Evolutionary conservation across 2,797 vertebrate species (phyloP).

Genomic region (Pampus argenteus): DNA sequence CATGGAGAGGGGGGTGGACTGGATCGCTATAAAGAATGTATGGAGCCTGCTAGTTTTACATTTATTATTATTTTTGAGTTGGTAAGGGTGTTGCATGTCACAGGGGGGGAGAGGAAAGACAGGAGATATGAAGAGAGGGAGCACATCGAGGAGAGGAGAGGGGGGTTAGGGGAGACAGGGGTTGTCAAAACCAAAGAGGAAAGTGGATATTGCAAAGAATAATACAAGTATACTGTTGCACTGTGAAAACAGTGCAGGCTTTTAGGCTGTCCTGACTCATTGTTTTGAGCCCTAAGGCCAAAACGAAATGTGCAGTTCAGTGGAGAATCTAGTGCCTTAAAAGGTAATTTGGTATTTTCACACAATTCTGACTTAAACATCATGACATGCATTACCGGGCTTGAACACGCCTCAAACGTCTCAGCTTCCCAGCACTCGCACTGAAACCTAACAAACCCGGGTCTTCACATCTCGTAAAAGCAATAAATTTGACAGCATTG

Average conservation of each 20-base stretch:
- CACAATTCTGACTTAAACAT: slow-evolving; percentile 31
- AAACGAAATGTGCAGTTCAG: slow-evolving; percentile 45
- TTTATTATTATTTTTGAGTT: slow-evolving; percentile 49
- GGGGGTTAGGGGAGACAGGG: slow-evolving; percentile 30
- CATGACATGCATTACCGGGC: slow-evolving; percentile 3
- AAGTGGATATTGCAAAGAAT: slow-evolving; percentile 73
- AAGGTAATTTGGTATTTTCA: slow-evolving; percentile 56
- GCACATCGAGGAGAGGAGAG: slow-evolving; percentile 27
- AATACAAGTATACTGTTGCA: slow-evolving; percentile 70
- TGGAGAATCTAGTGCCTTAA: slow-evolving; percentile 41
- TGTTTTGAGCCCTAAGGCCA: slow-evolving; percentile 46
- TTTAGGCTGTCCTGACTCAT: slow-evolving; percentile 50
- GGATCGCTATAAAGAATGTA: slow-evolving; percentile 58
- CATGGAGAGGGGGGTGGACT: slow-evolving; percentile 24
- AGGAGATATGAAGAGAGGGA: slow-evolving; percentile 41
- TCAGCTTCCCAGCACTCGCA: slow-evolving; percentile 15
- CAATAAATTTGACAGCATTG: slow-evolving; percentile 67
- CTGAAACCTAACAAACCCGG: slow-evolving; percentile 49
- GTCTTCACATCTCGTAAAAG: slow-evolving; percentile 59
- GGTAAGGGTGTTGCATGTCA: slow-evolving; percentile 53
- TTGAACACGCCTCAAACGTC: slow-evolving; percentile 15
- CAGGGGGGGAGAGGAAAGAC: slow-evolving; percentile 36
- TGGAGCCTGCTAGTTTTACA: slow-evolving; percentile 54
- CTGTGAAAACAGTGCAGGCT: slow-evolving; percentile 49
- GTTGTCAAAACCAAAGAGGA: slow-evolving; percentile 70